Evolutionary conservation across 1,140 invertebrate genomes (phyloP), one percentile per base, ranked within the genome.

Genomic region (Chelonus insularis): DNA sequence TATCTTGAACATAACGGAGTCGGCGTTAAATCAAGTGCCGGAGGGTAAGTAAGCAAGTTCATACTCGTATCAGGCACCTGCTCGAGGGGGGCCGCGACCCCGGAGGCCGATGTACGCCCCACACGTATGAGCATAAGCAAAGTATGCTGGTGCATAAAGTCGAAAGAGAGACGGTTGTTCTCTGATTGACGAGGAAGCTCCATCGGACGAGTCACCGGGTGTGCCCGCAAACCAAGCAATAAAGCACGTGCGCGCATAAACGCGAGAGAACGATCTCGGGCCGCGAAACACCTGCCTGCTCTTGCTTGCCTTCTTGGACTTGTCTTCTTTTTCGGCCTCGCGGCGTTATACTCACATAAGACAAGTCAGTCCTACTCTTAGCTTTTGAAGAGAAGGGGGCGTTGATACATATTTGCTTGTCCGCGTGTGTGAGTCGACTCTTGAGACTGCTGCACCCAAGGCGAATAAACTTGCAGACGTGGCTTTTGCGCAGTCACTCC

Each of bases 181-280:
- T 67, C 74, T 79, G 77, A 79, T 80, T 80, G 41, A 79, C 77
- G 78, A 78, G 76, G 25, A 34, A n/a, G 50, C 50, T 6, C 4
- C 29, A 12, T 20, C 69, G 56, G 55, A 60, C 41, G 69, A 77
- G 76, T 79, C 76, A 75, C 72, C 68, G 66, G 68, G 73, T 72
- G 68, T 66, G 70, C 69, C 60, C 67, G 62, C 60, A 62, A 67
- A 70, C 71, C 60, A 55, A 66, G 75, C 68, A 76, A 74, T 78
- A 76, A 80, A 79, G 72, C 76, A 77, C 76, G 74, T 73, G 74
- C 74, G 71, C 71, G 73, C 70, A 75, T 72, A 75, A 79, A 74
- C 69, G 71, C 71, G 70, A 71, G 68, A 73, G 72, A 77, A 73
- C 68, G 71, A 76, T 71, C 67, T 68, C 52, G 36, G n/a, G 12